These are phyloP conservation scores for Gadopsis bispinosus DNA, from an alignment of 2,797 vertebrate species.

Conservation along the genomic window DNA sequence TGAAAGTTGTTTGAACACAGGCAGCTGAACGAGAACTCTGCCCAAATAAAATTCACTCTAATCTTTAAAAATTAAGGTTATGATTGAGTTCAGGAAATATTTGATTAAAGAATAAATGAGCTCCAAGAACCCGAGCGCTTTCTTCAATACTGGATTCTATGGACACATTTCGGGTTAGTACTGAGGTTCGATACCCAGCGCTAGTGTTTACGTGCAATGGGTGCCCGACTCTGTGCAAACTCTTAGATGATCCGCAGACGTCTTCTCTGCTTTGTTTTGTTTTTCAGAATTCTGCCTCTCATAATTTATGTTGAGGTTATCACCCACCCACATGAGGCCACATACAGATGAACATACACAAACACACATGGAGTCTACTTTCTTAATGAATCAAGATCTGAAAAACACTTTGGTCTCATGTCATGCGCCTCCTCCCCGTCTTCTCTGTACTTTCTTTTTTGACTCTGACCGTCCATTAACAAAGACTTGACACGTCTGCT, in stretches of 20 bases:
- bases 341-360: slow-evolving; percentile 26
- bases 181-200: neutral
- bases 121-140: neutral
- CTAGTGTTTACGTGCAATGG: neutral
- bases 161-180: neutral
- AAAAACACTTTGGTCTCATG: neutral
- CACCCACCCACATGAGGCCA: slow-evolving; percentile 16
- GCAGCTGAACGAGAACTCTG: neutral
- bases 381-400: slow-evolving; percentile 11
- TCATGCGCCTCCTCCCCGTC: slow-evolving; percentile 8
- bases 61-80: neutral
- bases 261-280: neutral
- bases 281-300: neutral
- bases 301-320: slow-evolving; percentile 3
- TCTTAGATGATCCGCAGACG: neutral
- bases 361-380: neutral
- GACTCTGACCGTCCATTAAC: slow-evolving; percentile 74
- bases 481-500: slow-evolving; percentile 75
- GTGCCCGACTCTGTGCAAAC: neutral
- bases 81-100: neutral
- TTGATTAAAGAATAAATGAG: neutral
- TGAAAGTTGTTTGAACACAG: neutral
- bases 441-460: slow-evolving; percentile 46
- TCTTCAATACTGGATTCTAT: neutral
- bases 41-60: neutral